Percentiles rank a stretch among this genome's conserved stretches.
Evolutionary conservation across 1,140 invertebrate genomes (phyloP).

Genomic region (Protaetia brevitarsis): DNA sequence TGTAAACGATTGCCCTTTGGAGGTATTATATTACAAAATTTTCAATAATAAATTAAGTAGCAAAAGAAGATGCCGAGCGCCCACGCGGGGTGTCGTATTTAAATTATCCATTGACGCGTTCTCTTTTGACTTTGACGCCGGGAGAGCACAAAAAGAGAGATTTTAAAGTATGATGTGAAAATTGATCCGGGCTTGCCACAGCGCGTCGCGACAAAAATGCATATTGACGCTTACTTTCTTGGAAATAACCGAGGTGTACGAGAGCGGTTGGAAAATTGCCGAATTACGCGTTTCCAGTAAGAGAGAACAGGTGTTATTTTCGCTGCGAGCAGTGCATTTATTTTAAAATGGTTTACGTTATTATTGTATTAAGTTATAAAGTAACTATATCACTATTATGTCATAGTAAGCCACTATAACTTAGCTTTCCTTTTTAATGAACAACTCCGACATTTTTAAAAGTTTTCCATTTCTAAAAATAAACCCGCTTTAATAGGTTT

Average conservation of each 20-base stretch:
- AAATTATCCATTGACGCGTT: slow-evolving; percentile 2
- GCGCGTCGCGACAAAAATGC: neutral
- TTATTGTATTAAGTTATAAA: no score
- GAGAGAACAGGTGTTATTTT: neutral
- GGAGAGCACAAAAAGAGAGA: neutral
- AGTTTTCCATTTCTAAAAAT: no score
- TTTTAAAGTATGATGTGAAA: slow-evolving; percentile 16
- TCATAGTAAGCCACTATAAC: no score
- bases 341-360: no score
- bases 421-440: no score
- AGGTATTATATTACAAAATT: neutral
- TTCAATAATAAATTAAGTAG: slow-evolving; percentile 3
- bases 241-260: neutral
- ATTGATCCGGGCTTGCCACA: neutral
- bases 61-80: neutral
- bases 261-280: neutral
- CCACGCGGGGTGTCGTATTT: neutral
- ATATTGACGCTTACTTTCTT: slow-evolving; percentile 10
- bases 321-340: no score
- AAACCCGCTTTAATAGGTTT: no score
- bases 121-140: neutral
- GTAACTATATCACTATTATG: no score
- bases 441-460: no score
- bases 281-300: neutral
- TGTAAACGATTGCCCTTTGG: neutral